These are phyloP conservation scores for Himalopsyche tibetana DNA, from an alignment of 2,888 invertebrate genomes.

Conservation along the genomic window DNA sequence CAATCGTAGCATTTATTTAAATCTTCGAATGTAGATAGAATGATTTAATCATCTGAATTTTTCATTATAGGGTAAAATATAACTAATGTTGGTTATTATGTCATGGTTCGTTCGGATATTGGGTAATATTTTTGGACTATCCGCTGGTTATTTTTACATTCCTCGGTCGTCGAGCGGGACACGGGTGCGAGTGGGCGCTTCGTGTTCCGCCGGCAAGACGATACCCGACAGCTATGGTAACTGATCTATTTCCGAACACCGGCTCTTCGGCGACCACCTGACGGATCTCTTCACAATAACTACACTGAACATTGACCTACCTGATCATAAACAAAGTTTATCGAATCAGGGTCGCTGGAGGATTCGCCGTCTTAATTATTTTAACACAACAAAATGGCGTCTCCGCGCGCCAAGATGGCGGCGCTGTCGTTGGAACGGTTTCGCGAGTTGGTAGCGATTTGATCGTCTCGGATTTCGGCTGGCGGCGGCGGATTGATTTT, in stretches of 20 bases:
- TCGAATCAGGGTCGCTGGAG: slow-evolving; percentile 50
- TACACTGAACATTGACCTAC: slow-evolving; percentile 52
- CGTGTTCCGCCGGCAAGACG: neutral
- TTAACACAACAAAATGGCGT: slow-evolving; percentile 32
- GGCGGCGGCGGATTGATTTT: slow-evolving; percentile 38
- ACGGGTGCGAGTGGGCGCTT: slow-evolving; percentile 46
- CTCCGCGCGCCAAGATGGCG: slow-evolving; percentile 50
- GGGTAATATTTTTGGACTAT: slow-evolving; percentile 62
- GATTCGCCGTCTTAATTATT: slow-evolving; percentile 23
- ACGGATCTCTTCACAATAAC: slow-evolving; percentile 49
- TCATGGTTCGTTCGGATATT: slow-evolving; percentile 58
- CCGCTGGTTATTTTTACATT: slow-evolving; percentile 61
- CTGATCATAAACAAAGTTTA: slow-evolving; percentile 59
- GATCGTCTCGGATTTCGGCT: slow-evolving; percentile 58
- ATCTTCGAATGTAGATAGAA: too few species aligned
- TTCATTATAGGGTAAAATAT: slow-evolving; percentile 52
- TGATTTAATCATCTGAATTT: neutral
- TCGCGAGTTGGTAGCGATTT: slow-evolving; percentile 42
- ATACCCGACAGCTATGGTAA: slow-evolving; percentile 37
- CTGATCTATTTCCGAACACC: slow-evolving; percentile 56
- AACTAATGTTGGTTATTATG: slow-evolving; percentile 61
- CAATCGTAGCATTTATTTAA: too few species aligned
- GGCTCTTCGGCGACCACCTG: slow-evolving; percentile 50
- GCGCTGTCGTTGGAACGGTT: slow-evolving; percentile 40
- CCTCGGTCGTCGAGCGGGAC: slow-evolving; percentile 49